These are phyloP conservation scores for Nerophis lumbriciformis DNA, from an alignment of 2,113 vertebrate genomes.

Conservation along the genomic window DNA sequence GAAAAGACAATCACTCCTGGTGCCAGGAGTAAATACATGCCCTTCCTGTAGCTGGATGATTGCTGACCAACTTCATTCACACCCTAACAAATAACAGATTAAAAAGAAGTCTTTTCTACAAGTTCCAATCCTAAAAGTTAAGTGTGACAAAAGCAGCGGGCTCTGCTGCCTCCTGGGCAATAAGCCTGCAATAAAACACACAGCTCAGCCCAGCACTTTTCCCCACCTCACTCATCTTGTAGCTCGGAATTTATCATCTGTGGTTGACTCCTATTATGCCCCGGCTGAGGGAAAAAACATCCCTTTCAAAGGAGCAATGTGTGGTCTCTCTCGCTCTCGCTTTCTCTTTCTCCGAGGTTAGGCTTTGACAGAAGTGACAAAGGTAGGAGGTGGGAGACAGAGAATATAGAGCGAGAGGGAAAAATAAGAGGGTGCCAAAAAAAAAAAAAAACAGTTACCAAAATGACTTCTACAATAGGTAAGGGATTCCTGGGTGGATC, in stretches of 20 bases:
- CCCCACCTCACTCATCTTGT: conserved; percentile 8
- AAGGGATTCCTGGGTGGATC: too few relatives aligned
- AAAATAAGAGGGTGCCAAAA: conserved; percentile 19
- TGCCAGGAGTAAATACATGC: too few relatives aligned
- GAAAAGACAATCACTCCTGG: too few relatives aligned
- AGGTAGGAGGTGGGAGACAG: conserved; percentile 4
- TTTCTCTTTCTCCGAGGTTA: background rate
- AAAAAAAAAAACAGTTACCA: background rate
- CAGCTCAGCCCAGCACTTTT: conserved; percentile 4
- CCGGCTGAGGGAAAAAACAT: background rate
- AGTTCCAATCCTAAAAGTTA: background rate
- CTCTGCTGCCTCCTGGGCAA: background rate
- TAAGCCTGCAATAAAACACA: conserved; percentile 3
- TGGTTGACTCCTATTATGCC: conserved; percentile 11
- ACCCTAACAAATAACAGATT: background rate
- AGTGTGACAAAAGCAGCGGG: background rate
- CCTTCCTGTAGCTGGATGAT: too few relatives aligned
- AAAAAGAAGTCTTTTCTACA: background rate
- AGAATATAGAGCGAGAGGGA: background rate
- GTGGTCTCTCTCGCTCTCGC: background rate
- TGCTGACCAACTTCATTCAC: background rate
- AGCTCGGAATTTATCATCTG: conserved; percentile 4
- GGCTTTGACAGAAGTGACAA: conserved; percentile 1
- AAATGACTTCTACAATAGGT: too few relatives aligned
- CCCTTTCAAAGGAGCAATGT: background rate